Evolutionary conservation across 2,797 vertebrate species (phyloP).

Genomic region (Acestrorhynchus altus): DNA sequence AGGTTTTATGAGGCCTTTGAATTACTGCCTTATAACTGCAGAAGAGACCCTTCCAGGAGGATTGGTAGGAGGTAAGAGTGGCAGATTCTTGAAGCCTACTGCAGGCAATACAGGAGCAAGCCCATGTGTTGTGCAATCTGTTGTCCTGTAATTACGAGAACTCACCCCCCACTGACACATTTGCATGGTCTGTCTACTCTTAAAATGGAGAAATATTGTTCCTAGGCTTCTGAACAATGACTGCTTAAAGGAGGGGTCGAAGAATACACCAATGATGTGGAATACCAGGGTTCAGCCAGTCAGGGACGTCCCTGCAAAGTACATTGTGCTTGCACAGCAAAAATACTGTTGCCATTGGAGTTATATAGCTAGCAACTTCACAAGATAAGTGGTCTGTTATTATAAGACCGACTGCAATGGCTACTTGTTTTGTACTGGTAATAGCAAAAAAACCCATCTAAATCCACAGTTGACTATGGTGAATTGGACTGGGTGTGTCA

Average conservation of each 20-base stretch:
- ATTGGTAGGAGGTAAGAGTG: background rate
- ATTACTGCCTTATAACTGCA: conserved; percentile 1
- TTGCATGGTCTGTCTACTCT: background rate
- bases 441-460: too few relatives aligned
- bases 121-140: background rate
- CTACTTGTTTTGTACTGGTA: too few relatives aligned
- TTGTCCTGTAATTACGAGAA: background rate
- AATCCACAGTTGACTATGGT: too few relatives aligned
- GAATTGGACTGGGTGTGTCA: too few relatives aligned
- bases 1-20: background rate
- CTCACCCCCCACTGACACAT: background rate
- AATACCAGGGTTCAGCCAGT: background rate
- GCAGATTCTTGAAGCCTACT: too few relatives aligned
- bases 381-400: too few relatives aligned
- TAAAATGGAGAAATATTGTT: background rate
- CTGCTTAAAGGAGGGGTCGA: background rate
- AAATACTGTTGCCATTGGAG: too few relatives aligned
- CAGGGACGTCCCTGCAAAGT: background rate
- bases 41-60: background rate
- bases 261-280: background rate
- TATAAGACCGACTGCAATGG: too few relatives aligned
- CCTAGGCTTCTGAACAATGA: too few relatives aligned
- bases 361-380: too few relatives aligned
- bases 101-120: background rate
- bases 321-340: too few relatives aligned